These are phyloP conservation scores for Mustela nigripes DNA, from an alignment of 2,113 vertebrate genomes.

Conservation along the genomic window DNA sequence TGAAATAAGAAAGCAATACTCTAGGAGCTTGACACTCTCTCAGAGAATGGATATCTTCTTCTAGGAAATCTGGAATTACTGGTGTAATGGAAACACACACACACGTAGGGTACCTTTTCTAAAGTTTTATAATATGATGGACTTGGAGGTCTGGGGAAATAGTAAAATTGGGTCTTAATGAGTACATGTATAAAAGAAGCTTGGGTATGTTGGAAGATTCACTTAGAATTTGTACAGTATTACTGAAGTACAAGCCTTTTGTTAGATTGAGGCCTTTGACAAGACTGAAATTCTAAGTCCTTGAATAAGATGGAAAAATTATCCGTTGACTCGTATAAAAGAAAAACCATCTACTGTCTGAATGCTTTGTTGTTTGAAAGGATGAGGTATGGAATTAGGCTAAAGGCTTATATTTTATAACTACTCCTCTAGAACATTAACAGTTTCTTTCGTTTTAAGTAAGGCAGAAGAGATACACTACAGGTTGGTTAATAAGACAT, in stretches of 20 bases:
- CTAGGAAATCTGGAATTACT: neutral
- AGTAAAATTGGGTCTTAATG: neutral
- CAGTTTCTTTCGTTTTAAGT: neutral
- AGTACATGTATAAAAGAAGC: neutral
- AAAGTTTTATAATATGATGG: neutral
- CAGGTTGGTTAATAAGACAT: neutral
- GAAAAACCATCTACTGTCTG: neutral
- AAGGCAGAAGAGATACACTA: neutral
- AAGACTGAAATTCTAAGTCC: neutral
- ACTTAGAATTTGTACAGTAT: neutral
- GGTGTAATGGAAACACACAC: neutral
- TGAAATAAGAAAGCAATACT: neutral
- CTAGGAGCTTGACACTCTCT: neutral
- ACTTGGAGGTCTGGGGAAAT: neutral
- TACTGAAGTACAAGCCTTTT: neutral
- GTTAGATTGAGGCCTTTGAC: neutral
- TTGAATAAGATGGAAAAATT: conserved; percentile 8
- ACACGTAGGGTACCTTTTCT: neutral
- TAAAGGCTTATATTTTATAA: neutral
- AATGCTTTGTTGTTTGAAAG: neutral
- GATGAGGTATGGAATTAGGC: neutral
- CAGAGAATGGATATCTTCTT: neutral
- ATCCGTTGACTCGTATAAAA: neutral
- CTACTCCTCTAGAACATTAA: neutral
- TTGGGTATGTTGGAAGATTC: neutral